A percentile compares a stretch with the other conserved stretches of the same genome.
Evolutionary conservation across 2,113 vertebrate genomes (phyloP).

Genomic region (Cardinalis cardinalis): DNA sequence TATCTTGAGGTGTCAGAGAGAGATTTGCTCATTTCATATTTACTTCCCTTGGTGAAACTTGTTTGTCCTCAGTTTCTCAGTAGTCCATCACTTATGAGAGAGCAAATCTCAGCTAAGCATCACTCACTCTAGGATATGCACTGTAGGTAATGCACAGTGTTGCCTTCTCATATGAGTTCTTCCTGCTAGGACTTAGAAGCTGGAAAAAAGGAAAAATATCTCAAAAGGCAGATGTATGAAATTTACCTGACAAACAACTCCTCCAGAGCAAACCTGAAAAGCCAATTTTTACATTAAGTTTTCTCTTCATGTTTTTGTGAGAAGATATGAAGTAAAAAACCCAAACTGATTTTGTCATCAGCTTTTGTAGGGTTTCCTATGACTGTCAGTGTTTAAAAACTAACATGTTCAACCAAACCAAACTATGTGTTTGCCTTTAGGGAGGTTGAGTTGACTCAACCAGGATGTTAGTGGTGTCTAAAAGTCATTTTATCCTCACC

Average conservation of each 20-base stretch:
- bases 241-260: neutral
- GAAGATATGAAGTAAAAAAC: neutral
- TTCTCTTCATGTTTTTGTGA: neutral
- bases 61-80: neutral
- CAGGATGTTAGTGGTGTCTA: constrained; percentile 12
- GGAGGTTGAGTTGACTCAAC: constrained; percentile 8
- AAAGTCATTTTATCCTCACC: neutral
- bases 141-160: neutral
- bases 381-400: neutral
- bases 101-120: neutral
- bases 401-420: neutral
- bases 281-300: neutral
- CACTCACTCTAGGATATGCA: neutral
- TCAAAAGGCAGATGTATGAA: neutral
- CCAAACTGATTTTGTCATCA: neutral
- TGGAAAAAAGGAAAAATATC: neutral
- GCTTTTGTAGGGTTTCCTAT: neutral
- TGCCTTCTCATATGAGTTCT: neutral
- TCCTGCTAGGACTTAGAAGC: neutral
- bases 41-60: neutral
- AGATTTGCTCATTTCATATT: neutral
- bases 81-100: neutral
- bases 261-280: neutral
- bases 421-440: neutral
- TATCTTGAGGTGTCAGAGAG: neutral